Base-by-base conservation (phyloP, 2,888 invertebrate genomes). In the Pantelozetes paolii region DNA sequence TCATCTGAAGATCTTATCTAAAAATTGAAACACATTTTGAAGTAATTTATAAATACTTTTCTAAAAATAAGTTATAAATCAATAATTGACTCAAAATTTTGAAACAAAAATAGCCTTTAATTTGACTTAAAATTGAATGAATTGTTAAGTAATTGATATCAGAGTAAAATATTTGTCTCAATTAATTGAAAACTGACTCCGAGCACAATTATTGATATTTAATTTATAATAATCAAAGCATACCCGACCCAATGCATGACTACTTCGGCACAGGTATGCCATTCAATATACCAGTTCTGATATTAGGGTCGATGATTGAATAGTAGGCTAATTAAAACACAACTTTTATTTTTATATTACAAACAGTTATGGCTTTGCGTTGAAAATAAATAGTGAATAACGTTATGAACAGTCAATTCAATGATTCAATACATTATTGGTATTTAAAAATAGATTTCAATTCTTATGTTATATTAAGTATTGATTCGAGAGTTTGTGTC, bases 321-420 rank as follows among this genome's bases (percentile, higher is more conserved):
- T 62, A 30, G 62, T 62, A 28, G 62, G 62, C 62, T 62, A 62
- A 62, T 62, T 62, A 62, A 62, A 62, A 62, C 26, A 23, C 30
- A 62, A 62, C 62, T 62, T 32, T 62, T 62, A 62, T 62, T 62
- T 62, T 62, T 62, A 30, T 62, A 62, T 57, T 13, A 3, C 36
- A 36, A 36, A 36, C 36, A 48, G 18, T 48, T 48, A n/a, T 48
- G 20, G 6, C 3, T 48, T n/a, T 9, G 15, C 48, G 9, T 42
- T 15, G 8, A 15, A 48, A n/a, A 20, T 48, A 9, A 2, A n/a
- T 48, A 42, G 15, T 15, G 15, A 48, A 48, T 15, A 48, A 48
- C 5, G 20, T 15, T 48, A 9, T 48, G 48, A 48, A 15, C 48
- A 48, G 15, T n/a, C 48, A 15, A 48, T 48, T 48, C 36, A 36